Percentiles rank a stretch among this genome's conserved stretches.
Conservation (phyloP, 1,140 invertebrate species). For the Hypsibius dujardini region DNA sequence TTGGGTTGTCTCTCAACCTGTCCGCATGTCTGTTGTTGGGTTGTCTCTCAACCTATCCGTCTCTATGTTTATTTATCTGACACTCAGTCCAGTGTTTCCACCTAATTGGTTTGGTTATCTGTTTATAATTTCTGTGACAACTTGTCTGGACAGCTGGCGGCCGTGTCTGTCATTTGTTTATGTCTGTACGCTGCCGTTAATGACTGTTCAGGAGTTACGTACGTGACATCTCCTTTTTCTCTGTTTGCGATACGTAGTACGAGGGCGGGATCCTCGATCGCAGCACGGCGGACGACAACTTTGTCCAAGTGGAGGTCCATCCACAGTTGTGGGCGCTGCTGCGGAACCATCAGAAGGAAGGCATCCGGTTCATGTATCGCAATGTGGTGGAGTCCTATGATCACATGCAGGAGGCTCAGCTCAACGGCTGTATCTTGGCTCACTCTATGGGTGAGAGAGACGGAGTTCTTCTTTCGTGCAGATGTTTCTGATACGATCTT, state of each 20-base stretch:
- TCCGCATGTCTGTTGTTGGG: no score
- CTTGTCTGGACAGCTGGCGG: no score
- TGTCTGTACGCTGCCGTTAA: no score
- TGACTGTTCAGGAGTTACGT: no score
- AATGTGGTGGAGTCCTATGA: conserved; percentile 82
- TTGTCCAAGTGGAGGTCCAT: not conserved
- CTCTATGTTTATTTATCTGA: no score
- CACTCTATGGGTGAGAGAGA: conserved; percentile 99
- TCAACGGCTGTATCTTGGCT: conserved; percentile 94
- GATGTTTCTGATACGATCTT: not conserved
- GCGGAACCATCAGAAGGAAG: conserved; percentile 47
- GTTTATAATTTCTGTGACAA: no score
- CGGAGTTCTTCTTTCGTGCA: conserved; percentile 51
- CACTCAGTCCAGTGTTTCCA: no score
- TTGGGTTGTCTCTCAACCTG: not conserved
- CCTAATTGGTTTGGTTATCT: no score
- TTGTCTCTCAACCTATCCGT: no score
- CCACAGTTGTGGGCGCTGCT: not conserved
- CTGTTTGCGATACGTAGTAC: not conserved
- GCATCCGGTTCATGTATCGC: conserved; percentile 84
- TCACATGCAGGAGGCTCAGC: conserved; percentile 64
- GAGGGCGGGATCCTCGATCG: not conserved
- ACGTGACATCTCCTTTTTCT: no score
- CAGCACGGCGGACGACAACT: not conserved
- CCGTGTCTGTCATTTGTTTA: no score